Evolutionary conservation across 2,888 invertebrate genomes (phyloP).

Genomic region (Dexiosoma caninum): DNA sequence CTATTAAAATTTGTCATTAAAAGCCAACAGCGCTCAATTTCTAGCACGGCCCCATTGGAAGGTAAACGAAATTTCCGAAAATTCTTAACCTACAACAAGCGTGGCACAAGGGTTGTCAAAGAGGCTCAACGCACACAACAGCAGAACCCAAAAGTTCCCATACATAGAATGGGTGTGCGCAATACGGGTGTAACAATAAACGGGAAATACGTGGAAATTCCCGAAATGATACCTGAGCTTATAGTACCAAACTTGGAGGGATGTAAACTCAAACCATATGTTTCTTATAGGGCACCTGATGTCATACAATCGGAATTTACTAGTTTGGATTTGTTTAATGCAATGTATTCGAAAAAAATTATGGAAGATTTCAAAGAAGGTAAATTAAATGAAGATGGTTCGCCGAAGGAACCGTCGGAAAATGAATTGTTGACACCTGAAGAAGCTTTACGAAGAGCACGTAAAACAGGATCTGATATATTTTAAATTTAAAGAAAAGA

Average conservation of each 20-base stretch:
- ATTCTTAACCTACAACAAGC: slow-evolving; percentile 86
- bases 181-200: slow-evolving; percentile 81
- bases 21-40: slow-evolving; percentile 74
- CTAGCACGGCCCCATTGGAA: slow-evolving; percentile 78
- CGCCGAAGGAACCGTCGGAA: slow-evolving; percentile 84
- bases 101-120: slow-evolving; percentile 85
- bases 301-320: slow-evolving; percentile 90
- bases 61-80: slow-evolving; percentile 91
- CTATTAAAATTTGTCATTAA: slow-evolving; percentile 65
- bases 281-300: slow-evolving; percentile 89
- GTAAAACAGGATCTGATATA: slow-evolving; percentile 89
- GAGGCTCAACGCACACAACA: slow-evolving; percentile 76
- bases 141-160: slow-evolving; percentile 81
- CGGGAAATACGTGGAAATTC: slow-evolving; percentile 82
- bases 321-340: slow-evolving; percentile 88
- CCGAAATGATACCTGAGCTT: slow-evolving; percentile 94
- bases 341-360: slow-evolving; percentile 88
- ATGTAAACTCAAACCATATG: slow-evolving; percentile 94
- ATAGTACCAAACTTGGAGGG: slow-evolving; percentile 92
- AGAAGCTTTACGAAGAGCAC: slow-evolving; percentile 84
- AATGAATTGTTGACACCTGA: slow-evolving; percentile 85
- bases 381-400: slow-evolving; percentile 84
- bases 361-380: slow-evolving; percentile 84
- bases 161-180: slow-evolving; percentile 85
- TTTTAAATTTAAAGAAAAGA: slow-evolving; percentile 77